Percentiles rank a stretch among this genome's conserved stretches.
Evolutionary conservation across 1,140 invertebrate species (phyloP).

Genomic region (Drosophila sproati): DNA sequence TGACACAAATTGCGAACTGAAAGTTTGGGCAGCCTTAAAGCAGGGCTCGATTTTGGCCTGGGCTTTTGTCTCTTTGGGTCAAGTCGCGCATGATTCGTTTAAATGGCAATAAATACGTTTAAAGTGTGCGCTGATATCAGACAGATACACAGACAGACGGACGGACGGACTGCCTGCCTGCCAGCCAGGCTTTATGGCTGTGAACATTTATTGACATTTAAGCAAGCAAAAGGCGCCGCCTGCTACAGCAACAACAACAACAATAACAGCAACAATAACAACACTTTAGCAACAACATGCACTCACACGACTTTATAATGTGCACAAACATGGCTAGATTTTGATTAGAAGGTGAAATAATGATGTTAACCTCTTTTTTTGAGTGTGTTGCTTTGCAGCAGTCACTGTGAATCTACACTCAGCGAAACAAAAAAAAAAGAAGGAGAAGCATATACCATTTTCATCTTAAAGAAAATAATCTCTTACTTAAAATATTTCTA

Average conservation of each 20-base stretch:
- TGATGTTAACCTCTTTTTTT: conserved; percentile 76
- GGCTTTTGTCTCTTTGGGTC: conserved; percentile 44
- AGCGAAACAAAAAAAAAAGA: background rate
- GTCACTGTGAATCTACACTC: conserved; percentile 4
- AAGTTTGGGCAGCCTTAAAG: conserved; percentile 47
- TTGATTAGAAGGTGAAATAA: conserved; percentile 84
- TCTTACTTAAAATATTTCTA: no score
- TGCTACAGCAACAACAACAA: conserved; percentile 23
- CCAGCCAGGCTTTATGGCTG: conserved; percentile 13
- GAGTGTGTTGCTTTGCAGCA: conserved; percentile 25
- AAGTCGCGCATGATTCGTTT: conserved; percentile 40
- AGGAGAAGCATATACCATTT: no score
- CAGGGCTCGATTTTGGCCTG: background rate
- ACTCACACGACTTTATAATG: conserved; percentile 33
- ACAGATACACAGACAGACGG: background rate
- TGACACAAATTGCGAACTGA: conserved; percentile 70
- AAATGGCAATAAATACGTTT: conserved; percentile 66
- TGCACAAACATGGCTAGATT: conserved; percentile 60
- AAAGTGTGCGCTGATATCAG: conserved; percentile 62
- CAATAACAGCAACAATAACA: conserved; percentile 17
- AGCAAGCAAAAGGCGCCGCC: conserved; percentile 67
- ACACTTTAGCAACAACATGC: conserved; percentile 17
- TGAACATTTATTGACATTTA: conserved; percentile 75
- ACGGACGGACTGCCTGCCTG: background rate
- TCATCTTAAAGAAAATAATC: no score